These are phyloP conservation scores for Huso huso DNA, from an alignment of 2,797 vertebrate genomes.

Conservation along the genomic window DNA sequence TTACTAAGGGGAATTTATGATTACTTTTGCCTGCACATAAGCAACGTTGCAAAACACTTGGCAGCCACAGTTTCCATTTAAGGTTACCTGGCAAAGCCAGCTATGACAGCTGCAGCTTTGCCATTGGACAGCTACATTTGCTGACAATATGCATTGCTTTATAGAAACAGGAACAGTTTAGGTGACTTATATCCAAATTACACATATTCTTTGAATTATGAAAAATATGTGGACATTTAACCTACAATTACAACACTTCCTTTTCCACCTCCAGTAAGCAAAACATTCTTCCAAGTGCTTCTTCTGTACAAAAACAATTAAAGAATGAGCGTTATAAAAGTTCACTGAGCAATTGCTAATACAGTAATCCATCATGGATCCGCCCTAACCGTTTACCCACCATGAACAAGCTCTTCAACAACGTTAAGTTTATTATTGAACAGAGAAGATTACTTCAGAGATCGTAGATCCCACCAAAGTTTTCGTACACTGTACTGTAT, in stretches of 20 bases:
- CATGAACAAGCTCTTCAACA: too few species aligned
- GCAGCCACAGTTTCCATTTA: slow-evolving; percentile 54
- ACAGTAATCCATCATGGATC: too few species aligned
- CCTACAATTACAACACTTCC: slow-evolving; percentile 65
- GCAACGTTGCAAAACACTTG: slow-evolving; percentile 33
- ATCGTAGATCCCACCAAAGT: too few species aligned
- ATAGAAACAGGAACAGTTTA: slow-evolving; percentile 50
- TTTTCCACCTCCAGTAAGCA: slow-evolving; percentile 57
- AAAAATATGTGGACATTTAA: slow-evolving; percentile 46
- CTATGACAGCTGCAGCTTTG: slow-evolving; percentile 53
- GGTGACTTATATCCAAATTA: slow-evolving; percentile 58
- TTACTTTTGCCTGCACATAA: slow-evolving; percentile 49
- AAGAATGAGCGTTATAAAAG: too few species aligned
- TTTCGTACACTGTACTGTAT: too few species aligned
- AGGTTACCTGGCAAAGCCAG: slow-evolving; percentile 56
- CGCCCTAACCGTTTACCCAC: too few species aligned
- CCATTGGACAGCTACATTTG: slow-evolving; percentile 61
- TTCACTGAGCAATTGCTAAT: too few species aligned
- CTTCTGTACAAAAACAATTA: not conserved
- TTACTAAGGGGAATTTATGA: slow-evolving; percentile 59
- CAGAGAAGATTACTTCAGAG: too few species aligned
- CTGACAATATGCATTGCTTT: slow-evolving; percentile 57
- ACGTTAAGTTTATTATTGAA: too few species aligned
- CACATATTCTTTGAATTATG: slow-evolving; percentile 55
- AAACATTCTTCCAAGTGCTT: not conserved